These are phyloP conservation scores for Rana temporaria DNA, from an alignment of 2,113 vertebrate species.

Conservation along the genomic window DNA sequence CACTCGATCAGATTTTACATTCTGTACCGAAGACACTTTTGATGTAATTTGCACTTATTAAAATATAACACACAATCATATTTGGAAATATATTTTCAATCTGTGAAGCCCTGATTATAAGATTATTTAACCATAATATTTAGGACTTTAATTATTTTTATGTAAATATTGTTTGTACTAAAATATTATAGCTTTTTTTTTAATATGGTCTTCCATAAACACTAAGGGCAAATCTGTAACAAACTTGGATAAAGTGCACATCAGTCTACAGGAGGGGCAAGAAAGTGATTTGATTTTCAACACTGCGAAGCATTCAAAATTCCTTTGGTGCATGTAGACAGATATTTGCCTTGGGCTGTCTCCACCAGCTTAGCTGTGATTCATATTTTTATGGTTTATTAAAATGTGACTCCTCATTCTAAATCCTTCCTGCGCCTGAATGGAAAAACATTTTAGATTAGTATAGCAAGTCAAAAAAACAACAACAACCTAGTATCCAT, in stretches of 20 bases:
- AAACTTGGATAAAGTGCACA: conserved; percentile 77
- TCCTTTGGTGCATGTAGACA: not conserved
- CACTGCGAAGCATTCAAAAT: not conserved
- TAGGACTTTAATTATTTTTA: conserved; percentile 1
- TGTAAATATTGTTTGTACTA: conserved; percentile 15
- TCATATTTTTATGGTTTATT: too few relatives aligned
- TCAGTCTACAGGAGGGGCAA: not conserved
- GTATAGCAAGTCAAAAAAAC: too few relatives aligned
- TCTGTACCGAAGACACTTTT: too few relatives aligned
- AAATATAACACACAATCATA: too few relatives aligned
- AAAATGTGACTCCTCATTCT: too few relatives aligned
- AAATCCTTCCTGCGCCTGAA: too few relatives aligned
- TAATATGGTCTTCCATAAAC: conserved; percentile 53
- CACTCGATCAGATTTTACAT: too few relatives aligned
- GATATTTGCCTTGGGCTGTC: too few relatives aligned
- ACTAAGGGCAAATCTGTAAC: conserved; percentile 37
- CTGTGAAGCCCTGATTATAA: conserved; percentile 21
- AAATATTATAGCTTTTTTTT: conserved; percentile 4
- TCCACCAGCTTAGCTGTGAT: too few relatives aligned
- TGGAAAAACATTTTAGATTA: too few relatives aligned
- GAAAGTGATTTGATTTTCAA: not conserved
- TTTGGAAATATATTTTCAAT: not conserved
- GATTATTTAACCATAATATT: not conserved
- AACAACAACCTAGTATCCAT: too few relatives aligned
- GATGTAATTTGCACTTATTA: too few relatives aligned